Evolutionary conservation across 2,113 vertebrate genomes (phyloP), one percentile per base, ranked within the genome.

Genomic region (Pelobates fuscus): DNA sequence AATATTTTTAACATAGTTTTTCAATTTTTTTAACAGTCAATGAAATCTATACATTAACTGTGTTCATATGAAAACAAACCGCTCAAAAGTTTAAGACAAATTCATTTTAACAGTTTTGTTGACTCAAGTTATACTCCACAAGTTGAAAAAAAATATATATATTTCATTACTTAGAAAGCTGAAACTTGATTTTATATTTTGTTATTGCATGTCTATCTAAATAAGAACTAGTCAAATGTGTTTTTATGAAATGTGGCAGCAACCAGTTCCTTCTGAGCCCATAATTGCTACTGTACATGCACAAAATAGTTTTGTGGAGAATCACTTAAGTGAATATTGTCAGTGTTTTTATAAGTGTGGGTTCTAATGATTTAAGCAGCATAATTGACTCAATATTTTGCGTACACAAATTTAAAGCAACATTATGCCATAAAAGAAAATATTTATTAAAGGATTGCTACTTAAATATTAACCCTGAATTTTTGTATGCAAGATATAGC

Each of bases 331-430:
- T 20, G n/a, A 44, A 67, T n/a, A 54, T 54, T 52, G 46, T 12
- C 49, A 68, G 18, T 49, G 25, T 49, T 52, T 67, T 67, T 37
- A 27, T 26, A 55, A 68, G 49, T 37, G 7, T 30, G 21, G 18
- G 46, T 49, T 29, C 67, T 69, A 32, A 57, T 69, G 52, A 25
- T 25, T 57, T 69, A 69, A 69, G 29, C 67, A 69, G 49, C 2
- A 2, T 14, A 14, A 49, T 14, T 49, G 11, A 49, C 14, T 17
- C 2, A 49, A 4, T 49, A 49, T 8, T 18, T 15, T 18, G 17
- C 44, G 15, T 49, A 4, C 17, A 49, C 10, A 49, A 49, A 49
- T 14, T 49, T 49, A 12, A 49, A 49, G 44, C 4, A 49, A 49
- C 44, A 49, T 14, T 49, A 49, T 14, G 17, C 14, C 44, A 4